Evolutionary conservation across 2,888 invertebrate genomes (phyloP), one percentile per base, ranked within the genome.

Genomic region (Venusia cambrica): DNA sequence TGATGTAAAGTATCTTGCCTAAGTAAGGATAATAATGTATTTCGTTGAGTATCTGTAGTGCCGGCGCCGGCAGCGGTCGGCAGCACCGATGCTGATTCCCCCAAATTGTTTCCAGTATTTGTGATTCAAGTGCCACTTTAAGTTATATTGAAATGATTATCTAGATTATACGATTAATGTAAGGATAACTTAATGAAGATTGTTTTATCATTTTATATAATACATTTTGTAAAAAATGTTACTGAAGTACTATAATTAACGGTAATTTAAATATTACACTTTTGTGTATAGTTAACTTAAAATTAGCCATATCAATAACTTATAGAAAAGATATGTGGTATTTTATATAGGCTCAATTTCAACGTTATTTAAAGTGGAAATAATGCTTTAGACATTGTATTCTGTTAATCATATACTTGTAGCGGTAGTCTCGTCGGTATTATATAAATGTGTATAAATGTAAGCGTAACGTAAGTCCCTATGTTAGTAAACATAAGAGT

Each of bases 111-210:
- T 89, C 90, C 90, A 91, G 91, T 91, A 91, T 91, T 91, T 91
- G 91, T 91, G 91, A 92, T 91, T 90, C 89, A 91, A 91, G 91
- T 92, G 91, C 91, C 91, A 92, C 91, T 91, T 91, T 90, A 90
- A 90, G 91, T 91, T 90, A 91, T 81, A 83, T 81, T 89, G 81
- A 88, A 80, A 87, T 85, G 87, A 88, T 88, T 88, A 88, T 88
- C 83, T 88, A 88, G 87, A 87, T 84, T 87, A 87, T 87, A 87
- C 85, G 85, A 87, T 75, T 87, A 87, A 80, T 75, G 71, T 88
- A 88, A 88, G 87, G 84, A 85, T 87, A 88, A 85, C 85, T 80
- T 87, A 87, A 87, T 85, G 77, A 87, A 87, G 87, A 87, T 87
- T 87, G 88, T 88, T 88, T 87, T 88, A 88, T 88, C 87, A 88